Evolutionary conservation across 2,113 vertebrate genomes (phyloP).

Genomic region (Merops nubicus): DNA sequence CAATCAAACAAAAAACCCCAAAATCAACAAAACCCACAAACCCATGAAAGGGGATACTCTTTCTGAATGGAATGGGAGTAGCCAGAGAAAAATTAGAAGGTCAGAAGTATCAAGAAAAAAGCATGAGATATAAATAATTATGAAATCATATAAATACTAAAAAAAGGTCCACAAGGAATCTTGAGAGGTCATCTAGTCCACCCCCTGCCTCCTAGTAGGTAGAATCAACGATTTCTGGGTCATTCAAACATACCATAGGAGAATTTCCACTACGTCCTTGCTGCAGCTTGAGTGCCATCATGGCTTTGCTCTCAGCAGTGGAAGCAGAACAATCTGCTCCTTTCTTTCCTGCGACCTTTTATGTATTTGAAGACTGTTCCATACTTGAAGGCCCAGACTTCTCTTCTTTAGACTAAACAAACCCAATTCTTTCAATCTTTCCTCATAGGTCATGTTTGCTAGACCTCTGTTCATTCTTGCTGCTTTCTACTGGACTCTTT

Average conservation of each 20-base stretch:
- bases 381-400: slow-evolving; percentile 21
- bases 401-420: slow-evolving; percentile 66
- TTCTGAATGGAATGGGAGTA: not conserved
- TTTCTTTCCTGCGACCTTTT: not conserved
- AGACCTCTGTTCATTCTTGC: slow-evolving; percentile 59
- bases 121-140: not conserved
- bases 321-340: not conserved
- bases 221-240: not conserved
- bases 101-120: not conserved
- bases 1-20: too few relatives aligned
- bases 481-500: slow-evolving; percentile 52
- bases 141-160: not conserved
- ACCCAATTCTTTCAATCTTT: slow-evolving; percentile 45
- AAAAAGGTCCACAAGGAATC: not conserved
- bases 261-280: accelerated
- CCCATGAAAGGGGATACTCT: not conserved
- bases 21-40: too few relatives aligned
- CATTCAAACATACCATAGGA: not conserved
- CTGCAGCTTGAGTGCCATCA: not conserved
- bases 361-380: slow-evolving; percentile 12
- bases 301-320: not conserved
- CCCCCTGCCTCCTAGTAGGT: not conserved
- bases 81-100: not conserved
- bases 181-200: not conserved
- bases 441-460: slow-evolving; percentile 68